Evolutionary conservation across 2,113 vertebrate species (phyloP).

Genomic region (Calidris pygmaea): DNA sequence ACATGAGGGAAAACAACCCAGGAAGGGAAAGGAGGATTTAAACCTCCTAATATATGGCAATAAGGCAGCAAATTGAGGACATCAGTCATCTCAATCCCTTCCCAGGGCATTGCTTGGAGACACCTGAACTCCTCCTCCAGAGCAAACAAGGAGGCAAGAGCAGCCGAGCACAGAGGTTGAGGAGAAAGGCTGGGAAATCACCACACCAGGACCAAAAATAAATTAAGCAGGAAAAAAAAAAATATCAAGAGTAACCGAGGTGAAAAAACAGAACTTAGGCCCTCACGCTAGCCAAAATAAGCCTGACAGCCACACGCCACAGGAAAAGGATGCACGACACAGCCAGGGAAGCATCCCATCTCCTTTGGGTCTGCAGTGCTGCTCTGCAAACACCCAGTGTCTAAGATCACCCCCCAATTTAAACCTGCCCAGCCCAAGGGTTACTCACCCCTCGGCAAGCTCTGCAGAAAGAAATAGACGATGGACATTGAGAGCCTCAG

Average conservation of each 20-base stretch:
- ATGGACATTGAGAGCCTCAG: neutral
- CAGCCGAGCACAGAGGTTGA: neutral
- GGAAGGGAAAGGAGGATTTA: neutral
- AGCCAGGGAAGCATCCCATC: neutral
- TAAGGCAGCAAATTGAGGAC: neutral
- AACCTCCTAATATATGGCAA: neutral
- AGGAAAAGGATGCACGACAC: neutral
- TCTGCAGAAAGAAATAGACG: neutral
- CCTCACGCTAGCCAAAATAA: neutral
- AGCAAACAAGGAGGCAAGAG: neutral
- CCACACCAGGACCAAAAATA: neutral
- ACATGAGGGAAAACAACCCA: neutral
- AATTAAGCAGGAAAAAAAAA: neutral
- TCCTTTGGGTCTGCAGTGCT: neutral
- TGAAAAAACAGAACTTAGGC: fast-evolving
- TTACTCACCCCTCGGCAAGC: neutral
- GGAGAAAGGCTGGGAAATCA: neutral
- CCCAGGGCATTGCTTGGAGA: neutral
- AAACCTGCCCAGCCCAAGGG: neutral
- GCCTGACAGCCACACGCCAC: fast-evolving
- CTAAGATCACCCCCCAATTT: neutral
- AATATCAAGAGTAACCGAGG: neutral
- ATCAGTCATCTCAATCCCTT: neutral
- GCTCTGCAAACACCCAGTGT: neutral
- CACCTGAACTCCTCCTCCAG: neutral